These are phyloP conservation scores for Mormyrus iriodes DNA, from an alignment of 2,113 vertebrate genomes.

Conservation along the genomic window DNA sequence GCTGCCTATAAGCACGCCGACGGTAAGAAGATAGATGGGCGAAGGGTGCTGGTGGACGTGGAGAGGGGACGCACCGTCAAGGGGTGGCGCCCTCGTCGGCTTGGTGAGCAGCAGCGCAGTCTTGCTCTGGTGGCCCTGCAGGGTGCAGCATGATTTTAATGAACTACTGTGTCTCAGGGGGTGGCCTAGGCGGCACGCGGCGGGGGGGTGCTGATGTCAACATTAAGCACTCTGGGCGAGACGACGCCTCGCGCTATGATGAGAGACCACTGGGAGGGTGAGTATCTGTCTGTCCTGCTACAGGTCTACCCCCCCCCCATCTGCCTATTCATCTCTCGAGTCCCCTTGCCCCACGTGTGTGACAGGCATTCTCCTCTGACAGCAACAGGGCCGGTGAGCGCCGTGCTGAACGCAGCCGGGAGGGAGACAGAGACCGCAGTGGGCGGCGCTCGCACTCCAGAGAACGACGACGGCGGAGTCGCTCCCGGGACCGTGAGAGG, in stretches of 20 bases:
- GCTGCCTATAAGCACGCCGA: conserved; percentile 92
- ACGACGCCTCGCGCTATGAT: conserved; percentile 82
- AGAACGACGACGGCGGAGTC: conserved; percentile 66
- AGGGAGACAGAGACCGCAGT: conserved; percentile 60
- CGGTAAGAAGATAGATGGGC: conserved; percentile 88
- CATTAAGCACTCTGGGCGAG: conserved; percentile 84
- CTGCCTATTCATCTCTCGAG: no score
- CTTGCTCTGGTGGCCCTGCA: conserved; percentile 65
- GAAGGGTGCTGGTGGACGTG: conserved; percentile 83
- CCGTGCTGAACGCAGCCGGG: conserved; percentile 69
- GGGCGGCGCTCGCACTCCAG: conserved; percentile 74
- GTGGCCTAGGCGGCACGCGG: conserved; percentile 80
- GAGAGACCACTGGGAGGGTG: conserved; percentile 64
- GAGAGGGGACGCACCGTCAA: conserved; percentile 87
- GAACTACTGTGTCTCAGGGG: conserved; percentile 54
- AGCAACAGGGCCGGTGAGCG: conserved; percentile 63
- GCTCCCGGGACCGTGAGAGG: conserved; percentile 67
- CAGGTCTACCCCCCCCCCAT: background rate
- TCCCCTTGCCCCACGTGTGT: background rate
- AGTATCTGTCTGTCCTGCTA: conserved; percentile 13
- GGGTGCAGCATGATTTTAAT: background rate
- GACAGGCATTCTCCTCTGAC: conserved; percentile 31
- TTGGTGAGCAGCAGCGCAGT: conserved; percentile 41
- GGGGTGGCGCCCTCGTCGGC: conserved; percentile 82
- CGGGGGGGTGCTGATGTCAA: conserved; percentile 87